Evolutionary conservation across 2,888 invertebrate species (phyloP).

Genomic region (Lepeophtheirus nordmannii): DNA sequence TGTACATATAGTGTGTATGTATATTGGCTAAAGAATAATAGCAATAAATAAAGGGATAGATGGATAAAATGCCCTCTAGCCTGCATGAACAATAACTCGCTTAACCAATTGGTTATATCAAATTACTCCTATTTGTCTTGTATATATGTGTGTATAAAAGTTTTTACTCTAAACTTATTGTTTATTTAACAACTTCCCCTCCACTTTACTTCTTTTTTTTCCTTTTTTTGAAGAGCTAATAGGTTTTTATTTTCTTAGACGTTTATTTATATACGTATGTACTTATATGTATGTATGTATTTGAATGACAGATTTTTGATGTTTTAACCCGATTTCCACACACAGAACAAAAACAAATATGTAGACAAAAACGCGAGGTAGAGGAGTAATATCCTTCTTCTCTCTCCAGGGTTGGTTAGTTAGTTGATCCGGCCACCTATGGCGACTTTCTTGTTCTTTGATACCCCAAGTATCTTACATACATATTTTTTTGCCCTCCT

Average conservation of each 20-base stretch:
- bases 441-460: too few species aligned
- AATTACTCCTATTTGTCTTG: neutral
- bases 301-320: slow-evolving; percentile 8
- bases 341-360: neutral
- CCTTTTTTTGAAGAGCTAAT: neutral
- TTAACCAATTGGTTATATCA: neutral
- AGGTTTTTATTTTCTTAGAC: neutral
- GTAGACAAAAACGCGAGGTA: neutral
- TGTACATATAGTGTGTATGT: too few species aligned
- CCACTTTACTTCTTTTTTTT: neutral
- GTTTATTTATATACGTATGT: neutral
- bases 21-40: too few species aligned
- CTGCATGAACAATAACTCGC: too few species aligned
- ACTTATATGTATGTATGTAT: neutral
- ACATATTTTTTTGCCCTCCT: too few species aligned
- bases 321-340: slow-evolving; percentile 4
- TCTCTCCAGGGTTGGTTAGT: too few species aligned
- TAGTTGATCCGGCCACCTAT: too few species aligned
- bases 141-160: neutral
- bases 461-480: too few species aligned
- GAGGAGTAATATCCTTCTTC: too few species aligned
- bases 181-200: neutral
- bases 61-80: too few species aligned
- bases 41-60: too few species aligned
- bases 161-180: neutral